Base-by-base conservation (phyloP, 2,888 invertebrate genomes). In the Xanthia togata region DNA sequence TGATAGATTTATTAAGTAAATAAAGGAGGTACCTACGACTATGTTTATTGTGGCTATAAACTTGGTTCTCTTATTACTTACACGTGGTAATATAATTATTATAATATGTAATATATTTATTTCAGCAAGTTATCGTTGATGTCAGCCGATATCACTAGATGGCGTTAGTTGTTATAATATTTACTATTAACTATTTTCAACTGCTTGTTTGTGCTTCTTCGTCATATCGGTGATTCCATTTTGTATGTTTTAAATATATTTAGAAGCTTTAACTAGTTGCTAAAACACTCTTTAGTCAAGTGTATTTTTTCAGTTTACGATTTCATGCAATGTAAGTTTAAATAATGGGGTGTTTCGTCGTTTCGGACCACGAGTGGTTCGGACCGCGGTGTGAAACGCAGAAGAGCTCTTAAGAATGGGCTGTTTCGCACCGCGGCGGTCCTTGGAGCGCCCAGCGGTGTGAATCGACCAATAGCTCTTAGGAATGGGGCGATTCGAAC, bases 131-230 rank as follows among this genome's bases (percentile, higher is more conserved):
- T 60, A 38, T 41, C 4, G 12, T 47, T 55, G 23, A 53, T 72
- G 53, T 12, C 12, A 0, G 1, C 8, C 17, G 2, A 11, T 38
- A 38, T 12, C n/a, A 70, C 70, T 78, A 86, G 85, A 83, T 85
- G 85, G 83, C 86, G 83, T 41, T 85, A 78, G 72, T 74, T 31
- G 80, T 78, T 55, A 8, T 26, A 64, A 50, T 44, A 17, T 47
- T 59, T 12, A 44, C 2, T 2, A 31, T 2, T 31, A 70, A 73
- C 17, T 4, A 31, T 6, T 57, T 26, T 2, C 23, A 53, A n/a
- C 12, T n/a, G 3, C 44, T 2, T 44, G 26, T 9, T 41, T 11
- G 26, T 2, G 26, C 57, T 20, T 31, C 9, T 17, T 59, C 59
- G 17, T 31, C 59, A 1, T 59, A 31, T 31, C 8, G 17, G 31